Evolutionary conservation across 1,140 invertebrate genomes (phyloP), one percentile per base, ranked within the genome.

Genomic region (Polypedilum pembai): DNA sequence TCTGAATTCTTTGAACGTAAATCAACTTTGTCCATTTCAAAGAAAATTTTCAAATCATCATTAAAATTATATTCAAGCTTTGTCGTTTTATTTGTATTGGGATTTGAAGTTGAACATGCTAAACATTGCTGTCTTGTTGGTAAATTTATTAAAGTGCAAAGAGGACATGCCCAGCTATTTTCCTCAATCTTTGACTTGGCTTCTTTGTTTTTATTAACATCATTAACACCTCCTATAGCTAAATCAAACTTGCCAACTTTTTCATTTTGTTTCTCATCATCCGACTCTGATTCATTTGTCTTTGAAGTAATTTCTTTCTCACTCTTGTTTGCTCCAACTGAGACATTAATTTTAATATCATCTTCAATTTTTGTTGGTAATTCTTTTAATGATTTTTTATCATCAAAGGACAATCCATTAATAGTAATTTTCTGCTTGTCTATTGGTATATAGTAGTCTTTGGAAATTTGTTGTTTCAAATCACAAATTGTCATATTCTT

Each of bases 391-490:
- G 85, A 87, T 21, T 81, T 78, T 7, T 83, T 82, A 74, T 90
- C 87, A 79, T 91, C 86, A 56, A 84, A 84, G 0, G 88, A 89
- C 82, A 78, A 87, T 86, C 89, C 89, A 0, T 90, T 90, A 33
- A 93, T 83, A 76, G 93, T 92, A 91, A 91, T 93, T 76, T 88
- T 84, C 78, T 94, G 92, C n/a, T 91, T 86, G 41, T 86, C 83
- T 1, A 82, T 79, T 10, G 91, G 90, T 78, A 93, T 90, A 76
- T 89, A 86, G 80, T 90, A 89, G 77, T 91, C 87, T 24, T 83
- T 80, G 75, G 87, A 84, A 56, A 92, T 85, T 84, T 90, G 86
- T 17, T 79, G 78, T 80, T 92, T 92, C 41, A 93, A 80, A 75
- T 92, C 85, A 41, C 82, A 83, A 1, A 93, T 85, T 45, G 88